phyloP scores from a whole-genome alignment of 1,140 invertebrate species.

The Sarcophaga bullata region DNA sequence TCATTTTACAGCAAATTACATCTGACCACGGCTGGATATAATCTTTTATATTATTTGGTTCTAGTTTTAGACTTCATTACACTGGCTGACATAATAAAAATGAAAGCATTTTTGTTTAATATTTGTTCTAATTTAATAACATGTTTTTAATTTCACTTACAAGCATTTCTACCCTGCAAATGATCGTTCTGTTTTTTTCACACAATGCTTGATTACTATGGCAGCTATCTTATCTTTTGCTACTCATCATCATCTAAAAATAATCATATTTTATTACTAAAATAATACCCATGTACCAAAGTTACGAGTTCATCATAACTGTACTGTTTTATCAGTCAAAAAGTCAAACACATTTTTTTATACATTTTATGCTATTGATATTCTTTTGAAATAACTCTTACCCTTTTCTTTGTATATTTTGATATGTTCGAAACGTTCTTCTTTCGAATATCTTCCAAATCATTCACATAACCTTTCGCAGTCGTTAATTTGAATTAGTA shows the following conservation, averaged over 20 bases:
- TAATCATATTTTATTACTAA: background rate
- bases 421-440: constrained; percentile 85
- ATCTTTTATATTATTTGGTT: constrained; percentile 86
- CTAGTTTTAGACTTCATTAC: constrained; percentile 69
- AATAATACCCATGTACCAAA: background rate
- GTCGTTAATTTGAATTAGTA: constrained; percentile 79
- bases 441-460: constrained; percentile 83
- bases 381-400: constrained; percentile 83
- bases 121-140: background rate
- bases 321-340: constrained; percentile 40
- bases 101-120: background rate
- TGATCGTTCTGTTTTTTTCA: constrained; percentile 85
- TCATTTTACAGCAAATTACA: constrained; percentile 83
- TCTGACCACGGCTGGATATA: constrained; percentile 89
- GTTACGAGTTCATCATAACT: background rate
- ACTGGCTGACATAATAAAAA: constrained; percentile 48
- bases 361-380: constrained; percentile 90
- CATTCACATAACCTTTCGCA: constrained; percentile 85
- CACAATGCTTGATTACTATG: constrained; percentile 88
- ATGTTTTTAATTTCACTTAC: constrained; percentile 44
- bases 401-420: constrained; percentile 90
- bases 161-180: constrained; percentile 76
- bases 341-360: constrained; percentile 69
- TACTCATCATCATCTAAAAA: constrained; percentile 56
- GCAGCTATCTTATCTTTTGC: constrained; percentile 73